A percentile compares a stretch with the other conserved stretches of the same genome.
These are phyloP conservation scores for Euborellia annulipes DNA, from an alignment of 1,140 invertebrate genomes.

Conservation along the genomic window DNA sequence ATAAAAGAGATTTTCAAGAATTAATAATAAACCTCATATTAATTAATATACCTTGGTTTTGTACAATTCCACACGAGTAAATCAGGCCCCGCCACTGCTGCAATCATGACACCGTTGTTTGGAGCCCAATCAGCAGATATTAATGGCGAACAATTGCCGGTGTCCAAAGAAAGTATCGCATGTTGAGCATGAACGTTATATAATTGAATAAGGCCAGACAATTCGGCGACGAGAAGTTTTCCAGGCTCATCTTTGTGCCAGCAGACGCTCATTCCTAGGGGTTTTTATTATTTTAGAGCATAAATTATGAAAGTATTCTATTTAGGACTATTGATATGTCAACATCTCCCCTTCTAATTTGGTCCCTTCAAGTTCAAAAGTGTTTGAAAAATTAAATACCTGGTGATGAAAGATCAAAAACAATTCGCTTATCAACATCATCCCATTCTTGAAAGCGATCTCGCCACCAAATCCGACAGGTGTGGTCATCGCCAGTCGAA, in stretches of 20 bases:
- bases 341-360: too few species aligned
- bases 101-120: constrained; percentile 39
- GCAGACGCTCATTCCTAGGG: constrained; percentile 39
- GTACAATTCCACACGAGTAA: constrained; percentile 44
- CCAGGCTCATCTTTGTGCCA: constrained; percentile 53
- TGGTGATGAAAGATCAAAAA: constrained; percentile 48
- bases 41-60: constrained; percentile 39
- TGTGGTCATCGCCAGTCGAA: constrained; percentile 60
- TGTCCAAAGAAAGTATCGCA: constrained; percentile 52
- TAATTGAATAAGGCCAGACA: constrained; percentile 51
- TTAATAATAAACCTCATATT: too few species aligned
- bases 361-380: too few species aligned
- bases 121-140: constrained; percentile 52
- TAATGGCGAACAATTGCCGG: constrained; percentile 37
- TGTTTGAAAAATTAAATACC: constrained; percentile 27
- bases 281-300: neutral
- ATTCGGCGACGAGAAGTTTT: constrained; percentile 60
- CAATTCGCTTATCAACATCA: constrained; percentile 26
- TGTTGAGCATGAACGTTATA: constrained; percentile 51
- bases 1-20: constrained; percentile 5
- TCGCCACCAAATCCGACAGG: constrained; percentile 49
- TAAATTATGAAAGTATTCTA: neutral
- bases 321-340: too few species aligned
- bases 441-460: constrained; percentile 25
- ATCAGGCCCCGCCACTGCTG: constrained; percentile 41